Evolutionary conservation across 1,140 invertebrate species (phyloP), one percentile per base, ranked within the genome.

Genomic region (Acromyrmex echinatior): DNA sequence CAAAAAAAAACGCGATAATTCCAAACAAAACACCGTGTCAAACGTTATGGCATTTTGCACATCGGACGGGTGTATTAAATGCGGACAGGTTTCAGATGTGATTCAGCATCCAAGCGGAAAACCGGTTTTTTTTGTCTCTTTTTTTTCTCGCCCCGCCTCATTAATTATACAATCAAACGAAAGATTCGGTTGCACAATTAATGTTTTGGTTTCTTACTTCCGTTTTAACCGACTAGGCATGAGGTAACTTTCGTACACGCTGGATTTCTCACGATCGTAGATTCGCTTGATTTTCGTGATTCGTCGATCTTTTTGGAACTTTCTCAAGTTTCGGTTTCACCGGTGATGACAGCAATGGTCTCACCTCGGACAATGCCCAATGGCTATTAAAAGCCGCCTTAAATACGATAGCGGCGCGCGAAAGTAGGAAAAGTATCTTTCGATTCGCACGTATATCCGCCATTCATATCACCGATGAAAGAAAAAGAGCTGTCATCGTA

Each of bases 361-460:
- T 25, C 25, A 81, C 21, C 73, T 49, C 82, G 74, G 62, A 89
- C 90, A 91, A 91, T 91, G 31, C 71, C 53, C 60, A 25, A 86
- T 86, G 39, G 84, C 80, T 80, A 79, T 65, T 65, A 87, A 77
- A 79, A 89, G 58, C 56, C 63, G 53, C 70, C 79, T 78, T 76
- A 45, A 51, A 87, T 25, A 25, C 51, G 51, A 66, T 89, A 80
- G 82, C 25, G 1, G 25, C 25, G 25, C 88, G 91, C 91, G 91
- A 92, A 92, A 92, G 91, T 80, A 92, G 91, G 87, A 91, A 92
- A 92, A 92, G 91, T 92, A 85, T 88, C 91, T 88, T 80, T 86
- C 87, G 78, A 91, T 91, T 91, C 82, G 31, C 88, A 79, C 21
- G 85, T 68, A 86, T 87, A 71, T 86, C 35, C 74, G 68, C 84